These are phyloP conservation scores for Psammodynastes pulverulentus DNA, from an alignment of 2,113 vertebrate species.

Conservation along the genomic window DNA sequence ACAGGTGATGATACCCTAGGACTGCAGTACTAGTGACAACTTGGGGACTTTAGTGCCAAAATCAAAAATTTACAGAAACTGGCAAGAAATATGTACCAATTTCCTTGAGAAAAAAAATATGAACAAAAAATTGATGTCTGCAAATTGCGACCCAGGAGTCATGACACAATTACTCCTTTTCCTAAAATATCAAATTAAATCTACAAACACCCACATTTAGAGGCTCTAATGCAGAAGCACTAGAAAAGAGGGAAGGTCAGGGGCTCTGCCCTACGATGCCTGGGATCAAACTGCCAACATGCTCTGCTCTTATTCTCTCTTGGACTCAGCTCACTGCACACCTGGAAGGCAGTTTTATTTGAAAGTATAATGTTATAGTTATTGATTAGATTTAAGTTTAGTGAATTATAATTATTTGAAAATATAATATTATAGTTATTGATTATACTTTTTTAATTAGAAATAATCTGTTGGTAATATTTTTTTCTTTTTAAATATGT, in stretches of 20 bases:
- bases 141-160: neutral
- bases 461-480: no score
- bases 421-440: no score
- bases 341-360: slow-evolving; percentile 91
- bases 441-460: no score
- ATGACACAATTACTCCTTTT: neutral
- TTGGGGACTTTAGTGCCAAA: neutral
- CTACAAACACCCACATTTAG: neutral
- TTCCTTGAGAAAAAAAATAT: neutral
- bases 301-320: neutral
- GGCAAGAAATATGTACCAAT: neutral
- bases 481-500: no score
- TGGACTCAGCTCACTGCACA: slow-evolving; percentile 42
- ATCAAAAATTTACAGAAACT: neutral
- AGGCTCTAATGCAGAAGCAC: neutral
- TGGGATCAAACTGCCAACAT: neutral
- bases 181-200: neutral
- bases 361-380: no score
- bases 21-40: neutral
- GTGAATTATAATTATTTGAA: no score
- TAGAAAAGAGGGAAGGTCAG: neutral
- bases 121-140: neutral
- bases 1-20: neutral
- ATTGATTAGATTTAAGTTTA: no score
- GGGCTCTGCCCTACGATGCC: neutral